phyloP scores from a whole-genome alignment of 1,140 invertebrate species.

The Lepidurus couesii region DNA sequence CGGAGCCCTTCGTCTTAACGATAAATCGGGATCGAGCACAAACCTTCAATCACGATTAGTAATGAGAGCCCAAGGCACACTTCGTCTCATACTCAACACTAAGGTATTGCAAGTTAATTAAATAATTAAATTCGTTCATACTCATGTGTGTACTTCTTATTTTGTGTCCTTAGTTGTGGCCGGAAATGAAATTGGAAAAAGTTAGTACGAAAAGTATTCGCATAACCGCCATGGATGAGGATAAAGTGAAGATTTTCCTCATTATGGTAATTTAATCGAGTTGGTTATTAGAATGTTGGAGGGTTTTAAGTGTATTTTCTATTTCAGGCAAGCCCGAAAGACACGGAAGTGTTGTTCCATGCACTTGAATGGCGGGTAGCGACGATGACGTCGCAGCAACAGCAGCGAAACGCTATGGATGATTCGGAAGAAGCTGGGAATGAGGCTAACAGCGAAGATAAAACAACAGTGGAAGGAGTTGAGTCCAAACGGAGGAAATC shows the following conservation, averaged over 20 bases:
- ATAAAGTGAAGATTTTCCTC: conserved; percentile 77
- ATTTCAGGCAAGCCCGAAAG: conserved; percentile 65
- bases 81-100: conserved; percentile 85
- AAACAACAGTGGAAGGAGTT: neutral
- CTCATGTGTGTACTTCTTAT: conserved; percentile 16
- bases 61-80: conserved; percentile 76
- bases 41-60: conserved; percentile 65
- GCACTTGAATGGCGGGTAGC: conserved; percentile 60
- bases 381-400: conserved; percentile 38
- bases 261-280: conserved; percentile 56
- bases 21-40: conserved; percentile 45
- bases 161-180: conserved; percentile 59
- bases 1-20: conserved; percentile 80
- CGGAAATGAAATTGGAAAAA: conserved; percentile 82
- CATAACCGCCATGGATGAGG: conserved; percentile 79
- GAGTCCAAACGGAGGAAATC: conserved; percentile 4
- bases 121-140: conserved; percentile 22
- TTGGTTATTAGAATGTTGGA: neutral
- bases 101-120: conserved; percentile 53
- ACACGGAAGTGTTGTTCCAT: conserved; percentile 65
- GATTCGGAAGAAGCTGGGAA: conserved; percentile 6
- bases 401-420: conserved; percentile 1
- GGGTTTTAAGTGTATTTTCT: conserved; percentile 4
- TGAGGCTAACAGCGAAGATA: neutral
- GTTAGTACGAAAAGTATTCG: conserved; percentile 79